phyloP scores from a whole-genome alignment of 2,797 vertebrate species.

The Natrix natrix region DNA sequence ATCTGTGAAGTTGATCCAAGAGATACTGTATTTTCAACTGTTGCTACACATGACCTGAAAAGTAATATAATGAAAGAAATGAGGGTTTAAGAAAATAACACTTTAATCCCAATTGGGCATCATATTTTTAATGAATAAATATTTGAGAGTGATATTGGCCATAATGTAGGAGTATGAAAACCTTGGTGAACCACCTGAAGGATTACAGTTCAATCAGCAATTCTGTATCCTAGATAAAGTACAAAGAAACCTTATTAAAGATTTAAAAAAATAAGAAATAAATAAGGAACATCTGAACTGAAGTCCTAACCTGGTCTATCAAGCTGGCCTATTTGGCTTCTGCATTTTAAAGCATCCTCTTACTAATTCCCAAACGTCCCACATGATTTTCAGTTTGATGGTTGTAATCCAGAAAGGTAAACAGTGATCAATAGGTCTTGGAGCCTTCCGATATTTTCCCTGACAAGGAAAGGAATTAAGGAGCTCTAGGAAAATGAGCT shows the following conservation, averaged over 20 bases:
- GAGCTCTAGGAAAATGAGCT: neutral
- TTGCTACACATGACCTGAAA: constrained; percentile 27
- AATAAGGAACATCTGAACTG: neutral
- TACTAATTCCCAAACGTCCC: neutral
- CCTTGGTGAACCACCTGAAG: neutral
- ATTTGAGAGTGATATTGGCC: neutral
- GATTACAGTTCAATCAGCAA: neutral
- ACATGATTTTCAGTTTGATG: neutral
- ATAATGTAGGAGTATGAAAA: neutral
- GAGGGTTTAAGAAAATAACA: neutral
- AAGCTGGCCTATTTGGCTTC: neutral
- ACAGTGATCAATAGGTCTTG: neutral
- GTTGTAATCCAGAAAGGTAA: neutral
- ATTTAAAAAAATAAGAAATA: neutral
- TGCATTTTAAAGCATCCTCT: neutral
- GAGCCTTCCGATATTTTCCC: neutral
- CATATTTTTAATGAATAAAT: neutral
- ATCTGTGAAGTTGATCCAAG: constrained; percentile 8
- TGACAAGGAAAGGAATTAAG: neutral
- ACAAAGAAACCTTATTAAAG: neutral
- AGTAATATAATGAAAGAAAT: constrained; percentile 26
- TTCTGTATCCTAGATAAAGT: neutral
- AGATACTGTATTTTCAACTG: constrained; percentile 15
- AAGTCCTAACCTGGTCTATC: neutral
- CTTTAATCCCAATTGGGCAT: neutral